phyloP scores from a whole-genome alignment of 2,113 vertebrate genomes.

The Dicrurus megarhynchus region DNA sequence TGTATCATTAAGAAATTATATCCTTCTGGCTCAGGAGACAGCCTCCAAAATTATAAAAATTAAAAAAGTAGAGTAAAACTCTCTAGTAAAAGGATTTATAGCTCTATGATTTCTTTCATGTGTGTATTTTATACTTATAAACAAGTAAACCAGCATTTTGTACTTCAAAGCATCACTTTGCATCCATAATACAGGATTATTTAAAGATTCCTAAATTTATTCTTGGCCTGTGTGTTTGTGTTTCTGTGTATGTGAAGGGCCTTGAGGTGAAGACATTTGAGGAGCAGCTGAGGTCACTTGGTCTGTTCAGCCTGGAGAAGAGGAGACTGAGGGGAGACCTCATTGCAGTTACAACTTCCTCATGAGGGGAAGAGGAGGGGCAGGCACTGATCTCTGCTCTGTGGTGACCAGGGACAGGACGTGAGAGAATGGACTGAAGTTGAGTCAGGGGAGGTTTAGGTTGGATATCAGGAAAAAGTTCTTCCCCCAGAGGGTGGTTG shows the following conservation, averaged over 20 bases:
- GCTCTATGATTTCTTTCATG: background rate
- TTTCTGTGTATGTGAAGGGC: background rate
- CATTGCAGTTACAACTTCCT: background rate
- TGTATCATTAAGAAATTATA: background rate
- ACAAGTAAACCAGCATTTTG: background rate
- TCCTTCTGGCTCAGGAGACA: background rate
- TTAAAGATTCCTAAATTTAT: background rate
- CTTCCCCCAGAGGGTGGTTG: background rate
- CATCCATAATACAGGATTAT: background rate
- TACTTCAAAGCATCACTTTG: background rate
- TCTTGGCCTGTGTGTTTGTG: background rate
- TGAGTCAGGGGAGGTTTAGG: background rate
- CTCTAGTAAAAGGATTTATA: background rate
- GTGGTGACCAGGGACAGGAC: too few species aligned
- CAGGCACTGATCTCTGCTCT: background rate
- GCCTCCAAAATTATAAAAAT: background rate
- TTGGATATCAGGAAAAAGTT: background rate
- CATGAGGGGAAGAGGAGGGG: fast-evolving
- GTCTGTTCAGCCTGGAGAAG: background rate
- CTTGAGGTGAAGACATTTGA: background rate
- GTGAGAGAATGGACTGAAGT: fast-evolving
- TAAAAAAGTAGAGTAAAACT: background rate
- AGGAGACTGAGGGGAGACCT: background rate
- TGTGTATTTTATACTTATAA: background rate
- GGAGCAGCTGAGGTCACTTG: background rate